Base-by-base conservation (phyloP, 2,797 vertebrate species). In the Tokudaia muenninki region DNA sequence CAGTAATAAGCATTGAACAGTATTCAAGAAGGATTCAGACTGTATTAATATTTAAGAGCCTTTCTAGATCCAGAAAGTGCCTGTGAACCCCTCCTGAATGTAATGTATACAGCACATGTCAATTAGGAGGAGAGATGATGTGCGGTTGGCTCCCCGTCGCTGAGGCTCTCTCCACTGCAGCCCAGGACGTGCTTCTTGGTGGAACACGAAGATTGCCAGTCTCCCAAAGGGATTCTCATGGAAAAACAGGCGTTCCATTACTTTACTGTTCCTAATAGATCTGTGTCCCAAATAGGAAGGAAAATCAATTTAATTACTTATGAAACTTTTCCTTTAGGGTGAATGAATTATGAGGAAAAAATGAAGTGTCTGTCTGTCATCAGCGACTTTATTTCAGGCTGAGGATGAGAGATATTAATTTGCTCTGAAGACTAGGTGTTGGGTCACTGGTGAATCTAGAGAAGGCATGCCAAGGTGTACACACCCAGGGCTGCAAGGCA, bases 351-450 rank as follows among this genome's bases (percentile, higher is more conserved):
- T 44, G 97, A 29, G 86, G 61, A 83, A 96, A 70, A 82, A 96
- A 97, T 97, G 84, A 97, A 97, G 94, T 96, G 7, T 10, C 2
- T 96, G 96, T 97, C 96, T 96, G 95, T 97, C 96, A 89, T 93
- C 37, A n/a, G 94, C 93, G 92, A 93, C 94, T 82, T 92, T 92
- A 81, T 97, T 90, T 98, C 84, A 50, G 91, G 61, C 94, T 61
- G 55, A 94, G 70, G 65, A 82, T 0, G 61, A 67, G 74, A 96
- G 80, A 91, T 83, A 90, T 88, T 95, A 63, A 83, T 96, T 98
- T 75, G 55, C 94, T 84, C 63, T 97, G 95, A 92, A 92, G 97
- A 87, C 92, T 67, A 95, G 80, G 63, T 31, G 78, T 82, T n/a
- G 50, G 87, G 84, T 88, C 57, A 19, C 79, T 75, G 94, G 47